Percentiles rank a stretch among this genome's conserved stretches.
phyloP scores from a whole-genome alignment of 2,888 invertebrate species.

The Scaptomyza flava region DNA sequence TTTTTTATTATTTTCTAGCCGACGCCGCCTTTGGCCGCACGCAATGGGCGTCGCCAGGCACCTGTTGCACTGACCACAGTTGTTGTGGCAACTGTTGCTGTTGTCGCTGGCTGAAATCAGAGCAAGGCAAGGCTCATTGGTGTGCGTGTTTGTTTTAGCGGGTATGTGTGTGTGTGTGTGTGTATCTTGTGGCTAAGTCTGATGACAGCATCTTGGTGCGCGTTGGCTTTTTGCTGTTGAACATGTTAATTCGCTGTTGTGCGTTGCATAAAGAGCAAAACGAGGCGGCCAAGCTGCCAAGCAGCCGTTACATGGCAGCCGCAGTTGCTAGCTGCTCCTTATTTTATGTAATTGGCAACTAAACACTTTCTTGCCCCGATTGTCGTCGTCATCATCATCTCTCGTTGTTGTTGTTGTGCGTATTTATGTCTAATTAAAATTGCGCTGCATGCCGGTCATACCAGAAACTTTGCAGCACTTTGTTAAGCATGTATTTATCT shows the following conservation, averaged over 20 bases:
- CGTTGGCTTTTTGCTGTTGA: slow-evolving; percentile 75
- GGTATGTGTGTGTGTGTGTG: slow-evolving; percentile 11
- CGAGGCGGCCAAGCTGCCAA: slow-evolving; percentile 24
- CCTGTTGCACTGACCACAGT: slow-evolving; percentile 61
- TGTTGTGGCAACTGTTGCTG: slow-evolving; percentile 36
- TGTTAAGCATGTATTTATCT: slow-evolving; percentile 5
- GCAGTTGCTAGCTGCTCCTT: slow-evolving; percentile 73
- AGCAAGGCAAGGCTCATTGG: slow-evolving; percentile 63
- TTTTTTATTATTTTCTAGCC: slow-evolving; percentile 55
- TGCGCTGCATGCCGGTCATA: slow-evolving; percentile 60
- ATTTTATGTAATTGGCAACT: slow-evolving; percentile 79
- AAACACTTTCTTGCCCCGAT: slow-evolving; percentile 73
- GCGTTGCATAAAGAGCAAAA: slow-evolving; percentile 76
- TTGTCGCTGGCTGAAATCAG: slow-evolving; percentile 71
- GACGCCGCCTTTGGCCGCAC: slow-evolving; percentile 64
- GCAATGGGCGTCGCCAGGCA: slow-evolving; percentile 79
- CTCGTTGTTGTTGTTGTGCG: slow-evolving; percentile 54
- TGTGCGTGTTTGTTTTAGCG: slow-evolving; percentile 10
- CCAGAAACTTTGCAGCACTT: slow-evolving; percentile 49
- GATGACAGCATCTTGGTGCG: slow-evolving; percentile 76
- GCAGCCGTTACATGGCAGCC: slow-evolving; percentile 70
- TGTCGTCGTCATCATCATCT: slow-evolving; percentile 22
- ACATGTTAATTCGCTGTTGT: slow-evolving; percentile 74
- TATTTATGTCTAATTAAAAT: slow-evolving; percentile 81
- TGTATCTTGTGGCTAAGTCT: slow-evolving; percentile 57